phyloP scores from a whole-genome alignment of 2,888 invertebrate genomes.

The Invenusta paracnida region DNA sequence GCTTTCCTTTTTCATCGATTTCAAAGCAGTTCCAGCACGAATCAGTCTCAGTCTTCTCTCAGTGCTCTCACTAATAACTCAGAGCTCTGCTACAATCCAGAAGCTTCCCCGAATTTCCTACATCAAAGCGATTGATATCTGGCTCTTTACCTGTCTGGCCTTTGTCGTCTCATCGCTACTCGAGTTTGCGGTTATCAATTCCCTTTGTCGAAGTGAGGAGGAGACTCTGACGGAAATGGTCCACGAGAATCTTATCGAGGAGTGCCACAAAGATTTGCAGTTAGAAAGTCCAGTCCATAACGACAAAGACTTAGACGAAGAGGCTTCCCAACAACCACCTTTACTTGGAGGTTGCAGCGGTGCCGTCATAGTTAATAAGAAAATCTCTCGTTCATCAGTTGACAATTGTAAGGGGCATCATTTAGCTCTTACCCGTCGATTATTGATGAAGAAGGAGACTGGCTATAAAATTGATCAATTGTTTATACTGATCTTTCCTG shows the following conservation, averaged over 20 bases:
- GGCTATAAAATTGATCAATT: conserved; percentile 19
- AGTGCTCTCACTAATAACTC: conserved; percentile 36
- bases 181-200: conserved; percentile 31
- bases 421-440: not conserved
- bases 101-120: conserved; percentile 36
- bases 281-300: not conserved
- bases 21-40: conserved; percentile 36
- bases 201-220: not conserved
- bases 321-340: not conserved
- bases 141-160: conserved; percentile 38
- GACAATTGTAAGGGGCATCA: not conserved
- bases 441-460: not conserved
- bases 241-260: not conserved
- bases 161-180: conserved; percentile 34
- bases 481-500: conserved; percentile 17
- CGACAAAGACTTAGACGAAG: not conserved
- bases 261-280: not conserved
- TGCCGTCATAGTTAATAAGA: too few species aligned
- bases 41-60: conserved; percentile 35
- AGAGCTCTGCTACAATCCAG: conserved; percentile 36
- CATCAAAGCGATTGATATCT: conserved; percentile 40
- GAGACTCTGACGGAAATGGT: not conserved
- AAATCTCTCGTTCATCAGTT: too few species aligned
- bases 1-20: conserved; percentile 35
- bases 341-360: too few species aligned